phyloP scores from a whole-genome alignment of 1,140 invertebrate species.

The Orchestia grillus region DNA sequence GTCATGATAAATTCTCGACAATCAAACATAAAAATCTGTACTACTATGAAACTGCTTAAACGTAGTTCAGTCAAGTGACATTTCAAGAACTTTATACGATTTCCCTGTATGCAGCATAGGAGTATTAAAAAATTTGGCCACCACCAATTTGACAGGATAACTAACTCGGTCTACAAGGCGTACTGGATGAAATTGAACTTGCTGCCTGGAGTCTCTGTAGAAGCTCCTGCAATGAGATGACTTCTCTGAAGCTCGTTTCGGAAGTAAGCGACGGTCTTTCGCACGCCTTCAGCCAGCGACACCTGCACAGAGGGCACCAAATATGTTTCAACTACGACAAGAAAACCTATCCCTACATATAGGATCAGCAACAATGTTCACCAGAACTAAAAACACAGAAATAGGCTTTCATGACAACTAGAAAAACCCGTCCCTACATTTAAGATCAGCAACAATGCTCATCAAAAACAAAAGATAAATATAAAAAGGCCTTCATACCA shows the following conservation, averaged over 20 bases:
- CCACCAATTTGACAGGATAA: not conserved
- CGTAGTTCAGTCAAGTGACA: not conserved
- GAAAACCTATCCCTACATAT: too few relatives aligned
- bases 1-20: not conserved
- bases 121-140: not conserved
- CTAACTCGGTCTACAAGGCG: not conserved
- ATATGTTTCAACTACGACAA: too few relatives aligned
- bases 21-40: not conserved
- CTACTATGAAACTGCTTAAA: not conserved
- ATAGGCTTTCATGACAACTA: too few relatives aligned
- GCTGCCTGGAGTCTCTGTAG: conserved; percentile 41
- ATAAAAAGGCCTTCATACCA: too few relatives aligned
- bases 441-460: too few relatives aligned
- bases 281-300: conserved; percentile 83
- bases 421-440: too few relatives aligned
- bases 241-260: conserved; percentile 84
- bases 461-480: too few relatives aligned
- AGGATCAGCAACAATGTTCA: too few relatives aligned
- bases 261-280: conserved; percentile 93
- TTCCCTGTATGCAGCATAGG: not conserved
- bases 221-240: conserved; percentile 4
- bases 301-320: conserved; percentile 75
- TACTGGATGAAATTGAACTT: conserved; percentile 9
- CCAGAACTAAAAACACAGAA: too few relatives aligned
- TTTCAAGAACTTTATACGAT: not conserved